Conservation (phyloP, 2,888 invertebrate genomes). For the Tachystola acroxantha region DNA sequence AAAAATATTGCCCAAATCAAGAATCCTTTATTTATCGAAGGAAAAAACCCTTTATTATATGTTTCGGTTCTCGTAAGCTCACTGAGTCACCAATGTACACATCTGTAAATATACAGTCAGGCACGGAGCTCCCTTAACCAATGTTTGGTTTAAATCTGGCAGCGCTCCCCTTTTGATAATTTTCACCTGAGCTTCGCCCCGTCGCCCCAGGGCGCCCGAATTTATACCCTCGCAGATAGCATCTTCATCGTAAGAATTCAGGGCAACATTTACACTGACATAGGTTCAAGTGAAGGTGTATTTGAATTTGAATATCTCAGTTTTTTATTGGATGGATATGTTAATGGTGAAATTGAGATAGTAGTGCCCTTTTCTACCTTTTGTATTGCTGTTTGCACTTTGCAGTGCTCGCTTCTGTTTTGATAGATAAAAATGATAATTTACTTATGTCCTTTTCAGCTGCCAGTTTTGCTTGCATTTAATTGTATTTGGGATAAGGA, state of each 20-base stretch:
- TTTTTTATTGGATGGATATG: conserved; percentile 6
- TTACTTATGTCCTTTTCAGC: no score
- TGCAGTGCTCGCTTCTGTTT: background rate
- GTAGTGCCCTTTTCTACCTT: background rate
- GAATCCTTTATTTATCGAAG: no score
- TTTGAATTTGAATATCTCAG: conserved; percentile 1
- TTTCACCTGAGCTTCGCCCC: conserved; percentile 63
- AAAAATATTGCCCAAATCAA: no score
- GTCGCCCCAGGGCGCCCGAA: conserved; percentile 36
- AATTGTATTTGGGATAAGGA: no score
- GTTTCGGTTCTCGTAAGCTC: no score
- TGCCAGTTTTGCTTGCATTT: no score
- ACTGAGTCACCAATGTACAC: no score
- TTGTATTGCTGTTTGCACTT: background rate
- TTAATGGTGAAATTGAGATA: background rate
- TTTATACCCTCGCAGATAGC: conserved; percentile 66
- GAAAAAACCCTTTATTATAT: no score
- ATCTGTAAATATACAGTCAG: background rate
- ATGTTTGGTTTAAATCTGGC: conserved; percentile 70
- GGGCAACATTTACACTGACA: conserved; percentile 34
- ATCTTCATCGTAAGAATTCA: conserved; percentile 61
- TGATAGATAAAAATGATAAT: no score
- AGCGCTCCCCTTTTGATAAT: conserved; percentile 62
- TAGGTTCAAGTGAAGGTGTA: conserved; percentile 31
- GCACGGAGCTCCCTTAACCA: conserved; percentile 11